Evolutionary conservation across 37 sponge, comb jelly and placozoan species (phyloP).

Genomic region (Chondrilla cf. caribensis): DNA sequence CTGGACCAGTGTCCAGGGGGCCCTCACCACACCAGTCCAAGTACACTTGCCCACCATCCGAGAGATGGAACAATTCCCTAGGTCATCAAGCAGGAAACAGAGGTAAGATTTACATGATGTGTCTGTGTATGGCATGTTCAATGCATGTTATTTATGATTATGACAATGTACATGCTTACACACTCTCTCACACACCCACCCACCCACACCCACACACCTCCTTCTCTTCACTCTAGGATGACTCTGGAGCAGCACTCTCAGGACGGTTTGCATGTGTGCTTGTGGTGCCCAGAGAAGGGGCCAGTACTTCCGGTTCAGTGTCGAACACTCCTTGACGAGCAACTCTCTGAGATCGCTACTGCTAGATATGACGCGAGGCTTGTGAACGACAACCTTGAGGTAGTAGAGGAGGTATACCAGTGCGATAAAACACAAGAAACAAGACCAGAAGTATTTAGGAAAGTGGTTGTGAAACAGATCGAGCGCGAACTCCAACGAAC

Average conservation of each 20-base stretch:
- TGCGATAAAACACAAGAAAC: background rate
- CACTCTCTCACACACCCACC: too few species aligned
- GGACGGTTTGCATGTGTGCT: slow-evolving; percentile 54
- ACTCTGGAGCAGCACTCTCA: slow-evolving; percentile 35
- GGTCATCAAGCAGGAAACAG: background rate
- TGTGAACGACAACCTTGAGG: slow-evolving; percentile 3
- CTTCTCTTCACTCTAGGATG: background rate
- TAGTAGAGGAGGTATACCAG: slow-evolving; percentile 41
- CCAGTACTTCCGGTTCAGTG: slow-evolving; percentile 36
- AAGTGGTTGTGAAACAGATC: background rate
- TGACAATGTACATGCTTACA: background rate
- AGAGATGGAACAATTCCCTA: slow-evolving; percentile 42
- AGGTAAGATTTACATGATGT: background rate
- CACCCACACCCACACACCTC: slow-evolving; percentile 19
- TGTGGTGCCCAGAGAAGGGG: slow-evolving; percentile 65
- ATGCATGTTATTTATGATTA: background rate
- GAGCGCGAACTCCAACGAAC: background rate
- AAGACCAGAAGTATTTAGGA: background rate
- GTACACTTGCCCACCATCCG: slow-evolving; percentile 68
- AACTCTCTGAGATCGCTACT: slow-evolving; percentile 4
- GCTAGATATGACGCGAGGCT: slow-evolving; percentile 41
- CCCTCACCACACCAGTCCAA: slow-evolving; percentile 64
- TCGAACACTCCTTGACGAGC: slow-evolving; percentile 44
- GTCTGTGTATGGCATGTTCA: background rate
- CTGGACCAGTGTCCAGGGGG: slow-evolving; percentile 9